Base-by-base conservation (phyloP, 2,797 vertebrate species). In the Propithecus perrieri region DNA sequence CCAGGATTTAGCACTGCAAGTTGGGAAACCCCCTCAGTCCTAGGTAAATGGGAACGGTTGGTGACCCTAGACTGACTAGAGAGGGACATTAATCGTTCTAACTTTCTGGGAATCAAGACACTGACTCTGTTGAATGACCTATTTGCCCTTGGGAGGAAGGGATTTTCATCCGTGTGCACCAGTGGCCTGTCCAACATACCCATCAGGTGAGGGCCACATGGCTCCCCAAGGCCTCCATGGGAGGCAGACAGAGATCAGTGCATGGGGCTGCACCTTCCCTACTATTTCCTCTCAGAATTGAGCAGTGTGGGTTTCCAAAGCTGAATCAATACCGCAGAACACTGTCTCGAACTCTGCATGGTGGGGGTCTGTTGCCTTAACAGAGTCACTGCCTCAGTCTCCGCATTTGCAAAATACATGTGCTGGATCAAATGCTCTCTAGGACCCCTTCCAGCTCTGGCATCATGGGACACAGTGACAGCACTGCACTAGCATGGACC, bases 251-350 rank as follows among this genome's bases (percentile, higher is more conserved):
- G 38, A 75, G 22, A 57, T 12, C 2, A 79, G 28, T 61, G 17
- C 3, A 17, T 0, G 0, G 13, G 61, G 11, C 12, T 85, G 20
- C 2, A 69, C 0, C 3, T 28, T 48, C 18, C 10, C 53, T 50
- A n/a, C n/a, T 30, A 14, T 46, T 85, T 83, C 50, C 33, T 72
- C 67, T n/a, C 12, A 13, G 38, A 75, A 28, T 22, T n/a, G 53
- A 95, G 87, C 41, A 78, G 18, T 10, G 3, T 67, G 80, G 30
- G 65, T 20, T 76, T n/a, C 24, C 38, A 85, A 53, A 28, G 55
- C 76, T 65, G 46, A 97, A 28, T 59, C 17, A 17, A 26, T 35
- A 38, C 8, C 4, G 3, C 14, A 17, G 38, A 53, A 71, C 22
- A 53, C 15, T 9, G 50, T 50, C 38, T 93, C 41, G 59, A 94